phyloP scores from a whole-genome alignment of 2,113 vertebrate genomes.

The Urocynchramus pylzowi region DNA sequence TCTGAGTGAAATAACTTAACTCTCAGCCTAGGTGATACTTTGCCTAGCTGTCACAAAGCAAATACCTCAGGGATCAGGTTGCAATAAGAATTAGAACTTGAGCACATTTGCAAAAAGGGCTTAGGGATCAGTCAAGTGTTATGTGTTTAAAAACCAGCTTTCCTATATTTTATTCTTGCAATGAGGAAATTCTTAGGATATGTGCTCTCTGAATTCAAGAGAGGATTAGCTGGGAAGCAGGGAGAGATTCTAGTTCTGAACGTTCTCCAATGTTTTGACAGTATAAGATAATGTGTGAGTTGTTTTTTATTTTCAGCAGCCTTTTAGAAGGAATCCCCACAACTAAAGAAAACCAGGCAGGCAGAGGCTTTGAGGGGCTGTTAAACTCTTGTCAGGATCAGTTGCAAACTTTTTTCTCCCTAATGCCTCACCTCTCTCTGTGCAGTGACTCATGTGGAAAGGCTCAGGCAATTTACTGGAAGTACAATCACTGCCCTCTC shows the following conservation, averaged over 20 bases:
- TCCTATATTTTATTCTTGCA: not conserved
- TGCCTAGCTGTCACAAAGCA: not conserved
- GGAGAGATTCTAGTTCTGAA: not conserved
- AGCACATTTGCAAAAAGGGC: not conserved
- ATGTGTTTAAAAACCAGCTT: not conserved
- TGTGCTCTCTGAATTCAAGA: not conserved
- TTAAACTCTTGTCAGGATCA: not conserved
- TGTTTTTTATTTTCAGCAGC: not conserved
- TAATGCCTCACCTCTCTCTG: not conserved
- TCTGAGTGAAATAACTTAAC: not conserved
- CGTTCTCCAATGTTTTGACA: not conserved
- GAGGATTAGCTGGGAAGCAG: not conserved
- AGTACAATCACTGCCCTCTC: not conserved
- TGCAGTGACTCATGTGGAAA: slow-evolving; percentile 9
- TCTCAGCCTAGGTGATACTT: not conserved
- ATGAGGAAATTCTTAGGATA: not conserved
- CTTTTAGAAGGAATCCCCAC: not conserved
- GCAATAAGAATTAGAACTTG: not conserved
- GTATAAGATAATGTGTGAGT: not conserved
- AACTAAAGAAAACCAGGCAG: not conserved
- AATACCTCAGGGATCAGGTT: not conserved
- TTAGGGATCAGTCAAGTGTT: not conserved
- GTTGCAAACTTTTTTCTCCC: not conserved
- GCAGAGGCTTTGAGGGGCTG: not conserved
- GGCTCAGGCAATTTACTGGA: not conserved